Conservation (phyloP, 2,888 invertebrate species). For the Belgica antarctica region DNA sequence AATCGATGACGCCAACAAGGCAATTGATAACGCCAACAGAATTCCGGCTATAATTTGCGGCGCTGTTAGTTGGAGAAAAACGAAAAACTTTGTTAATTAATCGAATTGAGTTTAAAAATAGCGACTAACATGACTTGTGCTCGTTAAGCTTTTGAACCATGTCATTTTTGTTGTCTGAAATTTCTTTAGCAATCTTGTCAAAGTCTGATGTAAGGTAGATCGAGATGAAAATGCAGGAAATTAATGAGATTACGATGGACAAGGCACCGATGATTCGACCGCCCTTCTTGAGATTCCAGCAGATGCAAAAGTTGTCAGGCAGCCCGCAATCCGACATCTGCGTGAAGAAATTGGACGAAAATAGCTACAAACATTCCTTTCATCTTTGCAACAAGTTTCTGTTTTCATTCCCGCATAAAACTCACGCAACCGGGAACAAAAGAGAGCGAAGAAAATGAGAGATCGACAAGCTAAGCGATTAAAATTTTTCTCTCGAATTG, state of each 20-base stretch:
- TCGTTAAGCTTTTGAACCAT: not conserved
- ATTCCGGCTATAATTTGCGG: not conserved
- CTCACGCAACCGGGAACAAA: not conserved
- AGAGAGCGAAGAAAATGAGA: not conserved
- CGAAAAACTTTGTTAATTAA: not conserved
- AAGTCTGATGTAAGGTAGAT: not conserved
- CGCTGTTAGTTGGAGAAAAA: not conserved
- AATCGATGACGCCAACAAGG: slow-evolving; percentile 3
- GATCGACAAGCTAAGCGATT: not conserved
- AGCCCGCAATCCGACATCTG: not conserved
- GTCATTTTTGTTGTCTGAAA: not conserved
- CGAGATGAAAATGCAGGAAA: not conserved
- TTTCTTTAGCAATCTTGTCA: not conserved
- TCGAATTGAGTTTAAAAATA: not conserved
- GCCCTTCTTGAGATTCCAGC: not conserved
- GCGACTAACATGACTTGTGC: not conserved
- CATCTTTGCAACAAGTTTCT: too few relatives aligned
- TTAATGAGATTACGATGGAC: not conserved
- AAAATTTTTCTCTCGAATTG: not conserved
- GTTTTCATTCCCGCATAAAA: not conserved
- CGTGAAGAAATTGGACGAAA: not conserved
- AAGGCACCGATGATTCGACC: not conserved
- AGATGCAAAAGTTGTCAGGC: not conserved
- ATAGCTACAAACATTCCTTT: not conserved
- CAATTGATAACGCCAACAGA: not conserved